These are phyloP conservation scores for Nothobranchius kuhntae DNA, from an alignment of 2,113 vertebrate species.

Conservation along the genomic window DNA sequence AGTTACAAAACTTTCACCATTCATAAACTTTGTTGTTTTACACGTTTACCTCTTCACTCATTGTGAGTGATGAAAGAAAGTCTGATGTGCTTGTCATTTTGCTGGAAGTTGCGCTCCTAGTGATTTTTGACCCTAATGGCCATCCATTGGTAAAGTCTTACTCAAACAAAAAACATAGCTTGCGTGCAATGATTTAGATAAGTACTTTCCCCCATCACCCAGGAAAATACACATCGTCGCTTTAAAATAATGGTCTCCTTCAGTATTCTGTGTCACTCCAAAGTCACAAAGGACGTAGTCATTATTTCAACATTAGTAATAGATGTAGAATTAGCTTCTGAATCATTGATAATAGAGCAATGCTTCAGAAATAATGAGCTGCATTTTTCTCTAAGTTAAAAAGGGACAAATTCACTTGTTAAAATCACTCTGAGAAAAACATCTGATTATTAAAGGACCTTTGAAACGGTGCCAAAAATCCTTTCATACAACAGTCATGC, in stretches of 20 bases:
- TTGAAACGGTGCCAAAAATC: not conserved
- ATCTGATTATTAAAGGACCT: not conserved
- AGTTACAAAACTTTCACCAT: no score
- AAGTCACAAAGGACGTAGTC: not conserved
- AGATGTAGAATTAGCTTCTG: not conserved
- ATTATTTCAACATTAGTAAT: not conserved
- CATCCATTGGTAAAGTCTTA: no score
- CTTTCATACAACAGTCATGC: not conserved
- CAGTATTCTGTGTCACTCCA: not conserved
- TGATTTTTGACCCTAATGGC: no score
- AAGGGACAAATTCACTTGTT: not conserved
- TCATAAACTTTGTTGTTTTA: no score
- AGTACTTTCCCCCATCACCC: no score
- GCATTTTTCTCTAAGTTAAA: not conserved
- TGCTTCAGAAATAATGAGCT: not conserved
- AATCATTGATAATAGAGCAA: not conserved
- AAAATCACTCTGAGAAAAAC: not conserved
- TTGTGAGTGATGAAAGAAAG: no score
- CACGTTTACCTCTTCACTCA: no score
- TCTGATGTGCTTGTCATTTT: no score
- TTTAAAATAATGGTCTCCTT: not conserved
- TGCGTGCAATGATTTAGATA: no score
- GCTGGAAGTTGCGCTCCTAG: no score
- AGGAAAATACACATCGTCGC: no score
- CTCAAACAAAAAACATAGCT: no score